Conservation (phyloP, 1,140 invertebrate species). For the Rhagoletis pomonella region DNA sequence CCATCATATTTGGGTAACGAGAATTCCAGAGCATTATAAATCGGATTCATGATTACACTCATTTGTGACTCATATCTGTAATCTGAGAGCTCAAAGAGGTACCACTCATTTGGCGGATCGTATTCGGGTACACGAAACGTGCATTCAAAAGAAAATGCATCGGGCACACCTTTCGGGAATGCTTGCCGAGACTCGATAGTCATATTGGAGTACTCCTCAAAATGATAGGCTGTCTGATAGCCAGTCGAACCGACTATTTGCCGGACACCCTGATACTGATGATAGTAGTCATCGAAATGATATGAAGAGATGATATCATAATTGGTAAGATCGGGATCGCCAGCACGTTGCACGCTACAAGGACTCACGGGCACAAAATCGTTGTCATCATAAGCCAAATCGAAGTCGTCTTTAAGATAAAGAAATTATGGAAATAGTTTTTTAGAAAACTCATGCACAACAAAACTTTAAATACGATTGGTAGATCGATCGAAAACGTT, state of each 20-base stretch:
- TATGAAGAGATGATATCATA: constrained; percentile 88
- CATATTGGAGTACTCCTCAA: constrained; percentile 82
- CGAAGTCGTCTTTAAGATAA: background rate
- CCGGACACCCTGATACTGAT: constrained; percentile 79
- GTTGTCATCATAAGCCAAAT: constrained; percentile 51
- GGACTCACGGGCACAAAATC: constrained; percentile 71
- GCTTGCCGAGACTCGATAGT: constrained; percentile 80
- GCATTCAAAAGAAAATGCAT: constrained; percentile 83
- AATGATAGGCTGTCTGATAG: constrained; percentile 85
- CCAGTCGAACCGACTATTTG: constrained; percentile 83
- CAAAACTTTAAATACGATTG: no score
- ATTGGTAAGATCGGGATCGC: constrained; percentile 84
- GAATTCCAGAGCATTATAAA: constrained; percentile 78
- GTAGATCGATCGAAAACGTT: no score
- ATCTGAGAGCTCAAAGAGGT: constrained; percentile 80
- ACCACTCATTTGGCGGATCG: constrained; percentile 79
- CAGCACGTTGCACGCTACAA: constrained; percentile 80
- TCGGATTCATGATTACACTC: constrained; percentile 80
- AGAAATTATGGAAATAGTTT: background rate
- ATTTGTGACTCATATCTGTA: constrained; percentile 79
- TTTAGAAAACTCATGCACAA: no score
- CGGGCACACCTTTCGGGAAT: constrained; percentile 77
- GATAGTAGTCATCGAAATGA: constrained; percentile 78
- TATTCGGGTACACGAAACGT: constrained; percentile 79
- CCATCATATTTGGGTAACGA: constrained; percentile 78